Percentiles rank a stretch among this genome's conserved stretches.
phyloP scores from a whole-genome alignment of 2,113 vertebrate species.

The Ophthalmolycus amberensis region DNA sequence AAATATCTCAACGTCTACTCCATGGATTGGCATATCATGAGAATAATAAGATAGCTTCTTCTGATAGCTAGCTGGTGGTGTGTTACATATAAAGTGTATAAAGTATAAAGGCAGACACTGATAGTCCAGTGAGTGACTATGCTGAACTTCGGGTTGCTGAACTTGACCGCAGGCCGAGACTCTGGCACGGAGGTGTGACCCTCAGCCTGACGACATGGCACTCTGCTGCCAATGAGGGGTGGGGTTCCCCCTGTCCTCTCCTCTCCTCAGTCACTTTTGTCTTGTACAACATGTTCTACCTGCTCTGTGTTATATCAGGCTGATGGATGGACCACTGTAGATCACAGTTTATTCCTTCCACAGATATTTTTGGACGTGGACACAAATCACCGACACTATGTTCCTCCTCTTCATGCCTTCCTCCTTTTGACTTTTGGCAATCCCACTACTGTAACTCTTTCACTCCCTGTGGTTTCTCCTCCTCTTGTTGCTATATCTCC shows the following conservation, averaged over 20 bases:
- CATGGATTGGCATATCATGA: too few species aligned
- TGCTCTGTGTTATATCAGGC: slow-evolving; percentile 24
- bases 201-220: slow-evolving; percentile 61
- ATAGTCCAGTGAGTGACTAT: slow-evolving; percentile 30
- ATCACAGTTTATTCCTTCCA: slow-evolving; percentile 22
- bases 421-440: background rate
- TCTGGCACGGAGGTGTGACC: slow-evolving; percentile 60
- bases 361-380: background rate
- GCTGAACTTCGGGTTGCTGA: slow-evolving; percentile 45
- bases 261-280: background rate
- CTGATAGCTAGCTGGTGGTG: too few species aligned
- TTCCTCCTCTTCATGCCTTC: slow-evolving; percentile 10
- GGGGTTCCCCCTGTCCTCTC: background rate
- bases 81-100: too few species aligned
- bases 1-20: too few species aligned
- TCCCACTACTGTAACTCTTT: background rate
- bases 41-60: too few species aligned
- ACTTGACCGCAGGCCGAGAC: slow-evolving; percentile 66
- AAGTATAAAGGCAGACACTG: too few species aligned
- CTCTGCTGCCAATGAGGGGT: slow-evolving; percentile 51
- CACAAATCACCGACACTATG: background rate
- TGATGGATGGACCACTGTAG: slow-evolving; percentile 23
- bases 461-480: slow-evolving; percentile 56
- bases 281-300: slow-evolving; percentile 18
- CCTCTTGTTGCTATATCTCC: slow-evolving; percentile 13